These are phyloP conservation scores for Cacatua alba DNA, from an alignment of 2,113 vertebrate species.

Conservation along the genomic window DNA sequence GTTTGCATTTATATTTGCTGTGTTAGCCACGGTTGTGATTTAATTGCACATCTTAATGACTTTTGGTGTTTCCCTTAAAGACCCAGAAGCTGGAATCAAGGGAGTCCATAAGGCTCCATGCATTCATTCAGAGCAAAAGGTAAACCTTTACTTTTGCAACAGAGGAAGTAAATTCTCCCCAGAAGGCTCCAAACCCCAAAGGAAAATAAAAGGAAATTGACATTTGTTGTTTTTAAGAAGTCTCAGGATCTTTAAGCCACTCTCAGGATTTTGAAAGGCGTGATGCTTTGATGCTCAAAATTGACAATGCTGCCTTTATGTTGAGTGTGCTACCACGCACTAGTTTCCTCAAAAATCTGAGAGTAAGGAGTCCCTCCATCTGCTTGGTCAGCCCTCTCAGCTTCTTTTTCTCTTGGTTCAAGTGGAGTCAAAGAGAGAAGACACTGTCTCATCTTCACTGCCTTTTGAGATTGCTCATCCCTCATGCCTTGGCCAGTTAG, in stretches of 20 bases:
- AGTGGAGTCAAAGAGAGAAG: neutral
- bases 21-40: slow-evolving; percentile 52
- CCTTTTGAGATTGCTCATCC: neutral
- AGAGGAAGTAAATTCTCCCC: slow-evolving; percentile 40
- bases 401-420: neutral
- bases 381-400: neutral
- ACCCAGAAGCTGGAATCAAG: slow-evolving; percentile 43
- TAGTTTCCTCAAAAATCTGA: neutral
- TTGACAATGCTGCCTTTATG: slow-evolving; percentile 28
- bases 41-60: slow-evolving; percentile 65
- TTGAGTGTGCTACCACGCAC: neutral
- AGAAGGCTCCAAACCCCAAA: slow-evolving; percentile 32
- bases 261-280: neutral
- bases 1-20: slow-evolving; percentile 62
- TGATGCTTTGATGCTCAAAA: slow-evolving; percentile 32
- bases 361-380: neutral
- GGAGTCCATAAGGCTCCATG: neutral
- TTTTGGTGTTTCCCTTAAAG: slow-evolving; percentile 58
- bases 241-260: neutral
- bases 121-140: slow-evolving; percentile 36
- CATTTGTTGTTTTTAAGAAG: slow-evolving; percentile 40
- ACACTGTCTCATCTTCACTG: neutral
- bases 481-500: neutral
- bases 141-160: slow-evolving; percentile 33
- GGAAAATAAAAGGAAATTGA: slow-evolving; percentile 52